phyloP scores from a whole-genome alignment of 2,113 vertebrate species.

The Camarhynchus parvulus region DNA sequence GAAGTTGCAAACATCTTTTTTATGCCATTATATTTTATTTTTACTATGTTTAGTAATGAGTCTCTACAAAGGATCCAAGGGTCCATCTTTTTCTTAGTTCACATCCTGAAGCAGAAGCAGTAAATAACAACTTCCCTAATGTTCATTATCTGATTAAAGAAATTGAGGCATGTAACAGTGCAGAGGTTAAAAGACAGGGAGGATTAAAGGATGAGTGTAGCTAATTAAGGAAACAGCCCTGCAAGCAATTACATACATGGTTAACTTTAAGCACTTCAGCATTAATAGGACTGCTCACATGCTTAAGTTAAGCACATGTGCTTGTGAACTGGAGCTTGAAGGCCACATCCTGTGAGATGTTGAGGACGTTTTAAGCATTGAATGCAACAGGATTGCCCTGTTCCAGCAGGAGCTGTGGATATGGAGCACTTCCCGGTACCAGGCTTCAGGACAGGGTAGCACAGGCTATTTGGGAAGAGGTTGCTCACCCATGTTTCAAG shows the following conservation, averaged over 20 bases:
- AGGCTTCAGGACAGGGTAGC: not conserved
- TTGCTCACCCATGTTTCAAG: not conserved
- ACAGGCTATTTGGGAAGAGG: not conserved
- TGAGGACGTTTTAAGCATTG: not conserved
- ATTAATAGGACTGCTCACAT: slow-evolving; percentile 9
- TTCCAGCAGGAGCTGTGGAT: not conserved
- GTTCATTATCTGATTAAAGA: slow-evolving; percentile 53
- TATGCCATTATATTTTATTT: not conserved
- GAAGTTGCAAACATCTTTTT: not conserved
- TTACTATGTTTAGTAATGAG: not conserved
- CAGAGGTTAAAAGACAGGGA: slow-evolving; percentile 51
- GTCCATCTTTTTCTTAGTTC: not conserved
- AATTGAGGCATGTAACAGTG: slow-evolving; percentile 34
- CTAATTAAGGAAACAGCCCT: slow-evolving; percentile 56
- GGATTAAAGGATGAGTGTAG: slow-evolving; percentile 56
- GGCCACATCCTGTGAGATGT: not conserved
- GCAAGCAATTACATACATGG: slow-evolving; percentile 53
- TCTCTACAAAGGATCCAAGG: fast-evolving
- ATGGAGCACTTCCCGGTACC: not conserved
- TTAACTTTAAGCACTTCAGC: slow-evolving; percentile 50
- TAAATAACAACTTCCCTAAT: slow-evolving; percentile 25
- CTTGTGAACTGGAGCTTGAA: slow-evolving; percentile 32
- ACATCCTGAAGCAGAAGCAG: not conserved
- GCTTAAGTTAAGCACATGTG: slow-evolving; percentile 38
- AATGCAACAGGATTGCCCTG: not conserved